Percentiles rank a stretch among this genome's conserved stretches.
phyloP scores from a whole-genome alignment of 2,113 vertebrate genomes.

The Mus pahari region DNA sequence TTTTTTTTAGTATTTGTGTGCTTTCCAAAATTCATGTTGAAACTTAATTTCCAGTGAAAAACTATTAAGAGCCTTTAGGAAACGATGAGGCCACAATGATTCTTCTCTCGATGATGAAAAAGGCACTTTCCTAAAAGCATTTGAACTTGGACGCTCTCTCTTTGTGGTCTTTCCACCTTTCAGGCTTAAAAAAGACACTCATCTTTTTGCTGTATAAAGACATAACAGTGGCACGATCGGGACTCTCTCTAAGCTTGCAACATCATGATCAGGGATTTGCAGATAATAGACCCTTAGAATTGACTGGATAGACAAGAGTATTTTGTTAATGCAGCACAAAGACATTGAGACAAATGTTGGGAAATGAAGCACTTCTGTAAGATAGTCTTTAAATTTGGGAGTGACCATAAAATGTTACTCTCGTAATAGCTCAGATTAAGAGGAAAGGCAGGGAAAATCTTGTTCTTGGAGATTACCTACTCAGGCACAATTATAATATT shows the following conservation, averaged over 20 bases:
- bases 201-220: not conserved
- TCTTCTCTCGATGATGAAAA: not conserved
- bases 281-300: not conserved
- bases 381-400: not conserved
- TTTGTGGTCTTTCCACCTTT: not conserved
- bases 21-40: not conserved
- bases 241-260: not conserved
- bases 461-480: not conserved
- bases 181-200: not conserved
- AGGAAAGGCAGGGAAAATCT: not conserved
- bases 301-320: not conserved
- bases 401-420: not conserved
- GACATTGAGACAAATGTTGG: not conserved
- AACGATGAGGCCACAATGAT: not conserved
- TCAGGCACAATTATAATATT: not conserved
- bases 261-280: not conserved
- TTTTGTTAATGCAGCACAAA: not conserved
- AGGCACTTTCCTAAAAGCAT: not conserved
- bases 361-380: not conserved
- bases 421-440: not conserved
- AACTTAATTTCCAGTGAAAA: not conserved
- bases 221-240: not conserved
- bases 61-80: not conserved
- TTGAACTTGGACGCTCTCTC: not conserved
- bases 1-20: not conserved